Conservation (phyloP, 2,113 vertebrate genomes). For the Barnardius zonarius region DNA sequence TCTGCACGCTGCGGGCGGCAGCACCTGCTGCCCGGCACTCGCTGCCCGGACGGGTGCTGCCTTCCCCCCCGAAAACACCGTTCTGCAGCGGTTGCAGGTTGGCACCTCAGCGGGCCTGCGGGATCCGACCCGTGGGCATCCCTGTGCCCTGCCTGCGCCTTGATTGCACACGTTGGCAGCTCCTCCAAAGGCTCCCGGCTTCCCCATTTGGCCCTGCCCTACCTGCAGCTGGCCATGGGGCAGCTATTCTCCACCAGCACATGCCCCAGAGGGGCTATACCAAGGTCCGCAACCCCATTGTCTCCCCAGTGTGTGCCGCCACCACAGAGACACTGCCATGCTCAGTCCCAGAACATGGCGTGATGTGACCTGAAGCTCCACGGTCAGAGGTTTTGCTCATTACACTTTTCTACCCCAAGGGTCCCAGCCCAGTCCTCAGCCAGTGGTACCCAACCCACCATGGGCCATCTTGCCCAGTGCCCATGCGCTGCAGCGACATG, state of each 20-base stretch:
- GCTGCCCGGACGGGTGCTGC: not conserved
- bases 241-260: not conserved
- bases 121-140: not conserved
- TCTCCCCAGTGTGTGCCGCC: not conserved
- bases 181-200: not conserved
- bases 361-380: not conserved
- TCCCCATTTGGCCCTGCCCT: not conserved
- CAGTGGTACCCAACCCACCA: not conserved
- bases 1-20: not conserved
- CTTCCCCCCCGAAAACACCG: rapidly evolving
- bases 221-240: not conserved
- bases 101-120: not conserved
- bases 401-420: not conserved
- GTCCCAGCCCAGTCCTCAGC: not conserved
- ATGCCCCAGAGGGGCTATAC: not conserved
- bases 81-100: not conserved
- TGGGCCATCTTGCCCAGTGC: rapidly evolving
- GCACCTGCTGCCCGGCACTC: not conserved
- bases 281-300: rapidly evolving
- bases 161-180: not conserved
- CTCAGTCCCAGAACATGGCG: not conserved
- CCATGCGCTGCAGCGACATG: rapidly evolving
- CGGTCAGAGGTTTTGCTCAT: rapidly evolving
- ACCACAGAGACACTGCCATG: rapidly evolving
- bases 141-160: too few relatives aligned